Base-by-base conservation (phyloP, 35 echinoderm and acorn worm species). In the Apostichopus japonicus region DNA sequence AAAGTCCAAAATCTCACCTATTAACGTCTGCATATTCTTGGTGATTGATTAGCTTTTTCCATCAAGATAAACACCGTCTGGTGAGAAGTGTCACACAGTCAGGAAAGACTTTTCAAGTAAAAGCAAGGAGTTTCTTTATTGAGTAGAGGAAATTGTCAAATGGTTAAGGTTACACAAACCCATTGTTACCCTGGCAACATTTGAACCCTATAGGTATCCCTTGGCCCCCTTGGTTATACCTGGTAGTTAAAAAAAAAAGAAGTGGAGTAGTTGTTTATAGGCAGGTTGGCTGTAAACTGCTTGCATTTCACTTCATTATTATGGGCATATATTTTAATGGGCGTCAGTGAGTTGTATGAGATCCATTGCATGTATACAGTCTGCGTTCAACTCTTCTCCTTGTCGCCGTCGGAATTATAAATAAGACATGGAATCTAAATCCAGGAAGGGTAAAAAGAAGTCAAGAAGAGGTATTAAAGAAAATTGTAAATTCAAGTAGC, bases 51-150 rank as follows among this genome's bases (percentile, higher is more conserved):
- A 44, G 55, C 80, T 10, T 51, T 53, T 82, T 82, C 54, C 1
- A 82, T 82, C 44, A 51, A 82, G 79, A 54, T 82, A 82, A 82
- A 82, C 79, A 82, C 16, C 13, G 17, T 82, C 53, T 82, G 79
- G 17, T 82, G 53, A 5, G 23, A 57, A 54, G 10, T 54, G 52
- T 16, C 52, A 56, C 52, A 22, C 15, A 22, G 70, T 6, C 70
- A 73, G n/a, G 16, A 23, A 72, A 17, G 7, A 10, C 57, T 61
- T 13, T 61, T 61, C 13, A 10, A 61, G 57, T 61, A 5, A 61
- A 61, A 11, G 57, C 8, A 61, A 11, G 8, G 33, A 44, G 33
- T 44, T 44, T 44, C 33, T 44, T 44, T 44, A 13, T 65, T 65
- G 10, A 65, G 62, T 65, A 65, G 16, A 10, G 10, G 16, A 17